Evolutionary conservation across 2,113 vertebrate genomes (phyloP).

Genomic region (Tretioscincus oriximinensis): DNA sequence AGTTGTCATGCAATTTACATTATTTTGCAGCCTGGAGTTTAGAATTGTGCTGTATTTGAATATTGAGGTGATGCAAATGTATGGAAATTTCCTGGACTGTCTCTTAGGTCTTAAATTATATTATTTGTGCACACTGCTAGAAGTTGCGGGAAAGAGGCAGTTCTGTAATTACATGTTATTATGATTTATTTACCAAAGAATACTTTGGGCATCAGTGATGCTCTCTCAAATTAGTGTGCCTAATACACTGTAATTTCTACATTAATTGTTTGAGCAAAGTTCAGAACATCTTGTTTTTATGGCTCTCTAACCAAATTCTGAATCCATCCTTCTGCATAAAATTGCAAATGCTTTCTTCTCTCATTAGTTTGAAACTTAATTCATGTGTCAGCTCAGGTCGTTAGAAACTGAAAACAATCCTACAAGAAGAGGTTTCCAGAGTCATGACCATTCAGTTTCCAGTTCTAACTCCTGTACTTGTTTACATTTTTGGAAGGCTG

Average conservation of each 20-base stretch:
- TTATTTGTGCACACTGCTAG: conserved; percentile 26
- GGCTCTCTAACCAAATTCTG: neutral
- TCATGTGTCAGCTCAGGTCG: neutral
- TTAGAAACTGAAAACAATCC: neutral
- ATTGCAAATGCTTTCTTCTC: neutral
- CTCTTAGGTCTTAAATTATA: conserved; percentile 28
- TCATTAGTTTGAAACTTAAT: conserved; percentile 10
- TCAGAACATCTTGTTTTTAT: conserved; percentile 14
- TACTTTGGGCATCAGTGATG: conserved; percentile 5
- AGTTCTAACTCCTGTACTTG: neutral
- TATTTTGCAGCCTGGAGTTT: too few relatives aligned
- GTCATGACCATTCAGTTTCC: neutral
- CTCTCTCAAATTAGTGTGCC: neutral
- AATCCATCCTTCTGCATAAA: conserved; percentile 5
- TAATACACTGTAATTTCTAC: conserved; percentile 22
- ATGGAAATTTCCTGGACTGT: conserved; percentile 26
- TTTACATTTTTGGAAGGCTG: neutral
- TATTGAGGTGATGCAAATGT: neutral
- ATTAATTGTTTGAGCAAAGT: conserved; percentile 17
- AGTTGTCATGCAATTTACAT: too few relatives aligned
- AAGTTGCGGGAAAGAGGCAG: conserved; percentile 23
- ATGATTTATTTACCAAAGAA: conserved; percentile 21
- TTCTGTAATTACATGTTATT: conserved; percentile 29
- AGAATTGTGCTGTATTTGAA: too few relatives aligned
- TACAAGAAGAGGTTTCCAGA: conserved; percentile 14